A percentile compares a stretch with the other conserved stretches of the same genome.
Evolutionary conservation across 1,140 invertebrate species (phyloP).

Genomic region (Lucilia cuprina): DNA sequence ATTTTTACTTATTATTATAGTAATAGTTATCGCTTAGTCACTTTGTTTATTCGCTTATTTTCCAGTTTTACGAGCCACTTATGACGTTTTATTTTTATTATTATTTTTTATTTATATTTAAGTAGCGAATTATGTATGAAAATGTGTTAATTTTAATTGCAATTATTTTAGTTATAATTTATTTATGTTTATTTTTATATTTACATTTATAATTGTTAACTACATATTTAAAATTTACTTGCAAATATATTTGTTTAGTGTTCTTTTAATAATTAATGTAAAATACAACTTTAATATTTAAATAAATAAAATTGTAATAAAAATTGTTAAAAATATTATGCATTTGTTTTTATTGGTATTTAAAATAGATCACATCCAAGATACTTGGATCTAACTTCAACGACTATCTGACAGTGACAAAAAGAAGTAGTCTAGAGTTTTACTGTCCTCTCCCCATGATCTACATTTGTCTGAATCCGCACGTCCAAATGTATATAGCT

Average conservation of each 20-base stretch:
- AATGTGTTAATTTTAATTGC: no score
- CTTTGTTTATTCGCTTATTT: neutral
- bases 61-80: neutral
- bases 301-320: no score
- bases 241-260: neutral
- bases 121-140: neutral
- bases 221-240: neutral
- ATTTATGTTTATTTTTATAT: neutral
- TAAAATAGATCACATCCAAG: no score
- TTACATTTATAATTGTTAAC: neutral
- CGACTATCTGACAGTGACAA: no score
- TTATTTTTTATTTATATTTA: neutral
- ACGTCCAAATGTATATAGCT: no score
- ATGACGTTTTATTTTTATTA: neutral
- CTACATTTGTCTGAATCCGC: no score
- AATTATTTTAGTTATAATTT: neutral
- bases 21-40: neutral
- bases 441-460: no score
- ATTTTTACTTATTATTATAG: neutral
- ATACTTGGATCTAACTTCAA: no score
- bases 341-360: no score
- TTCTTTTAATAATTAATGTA: neutral
- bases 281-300: neutral
- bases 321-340: no score
- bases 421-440: no score